Conservation (phyloP, 2,888 invertebrate species). For the Gryllus longicercus region DNA sequence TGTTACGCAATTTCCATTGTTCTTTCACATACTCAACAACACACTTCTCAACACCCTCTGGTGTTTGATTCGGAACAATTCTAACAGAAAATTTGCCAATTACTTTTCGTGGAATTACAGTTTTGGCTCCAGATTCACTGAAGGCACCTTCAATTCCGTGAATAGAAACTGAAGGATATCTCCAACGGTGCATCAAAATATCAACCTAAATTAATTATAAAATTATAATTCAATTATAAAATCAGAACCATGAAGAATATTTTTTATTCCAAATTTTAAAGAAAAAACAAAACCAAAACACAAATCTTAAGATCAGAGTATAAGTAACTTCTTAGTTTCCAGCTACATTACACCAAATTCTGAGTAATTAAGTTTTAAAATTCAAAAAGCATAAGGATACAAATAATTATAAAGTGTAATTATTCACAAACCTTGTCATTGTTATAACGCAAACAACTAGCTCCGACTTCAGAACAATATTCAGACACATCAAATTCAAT, state of each 20-base stretch:
- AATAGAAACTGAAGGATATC: constrained; percentile 86
- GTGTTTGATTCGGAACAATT: constrained; percentile 91
- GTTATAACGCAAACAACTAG: constrained; percentile 65
- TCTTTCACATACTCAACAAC: constrained; percentile 74
- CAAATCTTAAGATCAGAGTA: no score
- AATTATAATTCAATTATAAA: not conserved
- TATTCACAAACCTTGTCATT: constrained; percentile 60
- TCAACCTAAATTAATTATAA: constrained; percentile 52
- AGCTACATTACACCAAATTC: no score
- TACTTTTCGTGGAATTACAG: constrained; percentile 90
- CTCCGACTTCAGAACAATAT: constrained; percentile 69
- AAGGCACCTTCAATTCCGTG: constrained; percentile 97
- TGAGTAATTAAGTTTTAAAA: no score
- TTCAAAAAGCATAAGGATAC: no score
- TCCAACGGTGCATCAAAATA: constrained; percentile 92
- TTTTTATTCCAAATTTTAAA: no score
- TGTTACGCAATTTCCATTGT: constrained; percentile 72
- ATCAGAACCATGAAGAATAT: no score
- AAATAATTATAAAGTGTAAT: not conserved
- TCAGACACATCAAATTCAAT: constrained; percentile 84
- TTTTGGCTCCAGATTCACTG: constrained; percentile 88
- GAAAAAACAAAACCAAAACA: no score
- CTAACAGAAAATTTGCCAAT: constrained; percentile 96
- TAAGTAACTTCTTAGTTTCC: no score
- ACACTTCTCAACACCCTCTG: constrained; percentile 73